Percentiles rank a stretch among this genome's conserved stretches.
phyloP scores from a whole-genome alignment of 92 coral and sea anemone species.

The Actinostola sp. region DNA sequence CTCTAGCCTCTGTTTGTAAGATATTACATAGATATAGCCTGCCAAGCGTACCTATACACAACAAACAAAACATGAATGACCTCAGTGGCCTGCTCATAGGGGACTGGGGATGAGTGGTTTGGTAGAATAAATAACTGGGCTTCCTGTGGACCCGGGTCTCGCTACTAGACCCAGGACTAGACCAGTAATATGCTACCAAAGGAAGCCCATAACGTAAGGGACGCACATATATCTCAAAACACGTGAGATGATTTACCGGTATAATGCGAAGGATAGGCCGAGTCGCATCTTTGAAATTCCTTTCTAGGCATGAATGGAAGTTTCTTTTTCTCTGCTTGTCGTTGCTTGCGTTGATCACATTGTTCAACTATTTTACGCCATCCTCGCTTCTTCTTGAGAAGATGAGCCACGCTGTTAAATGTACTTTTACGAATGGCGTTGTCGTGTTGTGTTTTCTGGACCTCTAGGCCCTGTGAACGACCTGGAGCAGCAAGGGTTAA shows the following conservation, averaged over 20 bases:
- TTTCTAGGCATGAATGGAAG: slow-evolving; percentile 27
- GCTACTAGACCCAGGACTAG: too few species aligned
- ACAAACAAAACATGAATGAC: neutral
- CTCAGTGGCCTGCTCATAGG: too few species aligned
- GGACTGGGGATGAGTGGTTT: too few species aligned
- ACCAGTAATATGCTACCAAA: too few species aligned
- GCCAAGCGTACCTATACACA: slow-evolving; percentile 46
- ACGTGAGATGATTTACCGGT: slow-evolving; percentile 27
- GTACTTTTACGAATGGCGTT: slow-evolving; percentile 58
- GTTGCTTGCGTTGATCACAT: slow-evolving; percentile 43
- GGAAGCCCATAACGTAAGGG: too few species aligned
- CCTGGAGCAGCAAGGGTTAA: slow-evolving; percentile 17
- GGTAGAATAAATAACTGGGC: too few species aligned
- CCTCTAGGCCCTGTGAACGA: slow-evolving; percentile 36
- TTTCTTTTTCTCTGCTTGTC: slow-evolving; percentile 26
- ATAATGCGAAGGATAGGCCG: slow-evolving; percentile 41
- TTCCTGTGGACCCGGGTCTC: too few species aligned
- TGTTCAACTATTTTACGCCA: slow-evolving; percentile 55
- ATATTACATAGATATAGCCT: slow-evolving; percentile 47
- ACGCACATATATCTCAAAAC: too few species aligned
- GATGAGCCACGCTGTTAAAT: slow-evolving; percentile 43
- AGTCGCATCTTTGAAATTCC: slow-evolving; percentile 67
- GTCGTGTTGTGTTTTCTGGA: slow-evolving; percentile 21
- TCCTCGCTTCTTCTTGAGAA: slow-evolving; percentile 46
- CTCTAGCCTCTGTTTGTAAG: slow-evolving; percentile 53